Conservation (phyloP, 2,113 vertebrate species). For the Microtus montanus region DNA sequence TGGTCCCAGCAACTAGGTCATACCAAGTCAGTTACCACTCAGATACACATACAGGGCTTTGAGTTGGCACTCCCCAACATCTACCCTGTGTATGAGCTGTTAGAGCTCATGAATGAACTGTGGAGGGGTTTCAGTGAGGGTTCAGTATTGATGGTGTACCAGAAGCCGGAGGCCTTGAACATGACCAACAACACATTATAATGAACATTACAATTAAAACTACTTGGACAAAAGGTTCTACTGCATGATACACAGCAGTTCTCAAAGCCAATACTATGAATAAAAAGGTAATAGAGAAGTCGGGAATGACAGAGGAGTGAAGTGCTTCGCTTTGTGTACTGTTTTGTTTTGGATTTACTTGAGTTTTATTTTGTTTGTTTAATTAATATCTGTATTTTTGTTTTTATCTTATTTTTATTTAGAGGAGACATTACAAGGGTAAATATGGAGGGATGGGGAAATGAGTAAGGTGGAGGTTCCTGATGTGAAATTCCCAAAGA, state of each 20-base stretch:
- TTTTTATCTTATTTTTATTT: neutral
- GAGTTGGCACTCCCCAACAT: neutral
- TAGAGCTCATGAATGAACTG: neutral
- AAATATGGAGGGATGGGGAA: neutral
- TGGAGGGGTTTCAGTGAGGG: neutral
- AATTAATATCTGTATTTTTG: neutral
- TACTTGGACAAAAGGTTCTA: neutral
- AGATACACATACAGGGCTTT: neutral
- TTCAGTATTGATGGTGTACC: neutral
- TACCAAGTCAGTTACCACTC: neutral
- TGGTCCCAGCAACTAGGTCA: neutral
- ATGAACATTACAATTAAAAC: neutral
- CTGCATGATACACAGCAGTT: neutral
- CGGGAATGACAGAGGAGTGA: neutral
- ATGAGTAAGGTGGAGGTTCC: neutral
- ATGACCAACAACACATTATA: neutral
- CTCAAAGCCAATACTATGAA: neutral
- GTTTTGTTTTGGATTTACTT: neutral
- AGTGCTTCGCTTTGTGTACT: neutral
- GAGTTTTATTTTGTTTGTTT: neutral
- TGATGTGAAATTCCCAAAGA: neutral
- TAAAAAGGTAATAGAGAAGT: neutral
- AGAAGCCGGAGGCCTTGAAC: neutral
- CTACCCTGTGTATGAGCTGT: neutral
- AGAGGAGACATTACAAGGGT: neutral